These are phyloP conservation scores for Arvicanthis niloticus DNA, from an alignment of 2,113 vertebrate species.

Conservation along the genomic window DNA sequence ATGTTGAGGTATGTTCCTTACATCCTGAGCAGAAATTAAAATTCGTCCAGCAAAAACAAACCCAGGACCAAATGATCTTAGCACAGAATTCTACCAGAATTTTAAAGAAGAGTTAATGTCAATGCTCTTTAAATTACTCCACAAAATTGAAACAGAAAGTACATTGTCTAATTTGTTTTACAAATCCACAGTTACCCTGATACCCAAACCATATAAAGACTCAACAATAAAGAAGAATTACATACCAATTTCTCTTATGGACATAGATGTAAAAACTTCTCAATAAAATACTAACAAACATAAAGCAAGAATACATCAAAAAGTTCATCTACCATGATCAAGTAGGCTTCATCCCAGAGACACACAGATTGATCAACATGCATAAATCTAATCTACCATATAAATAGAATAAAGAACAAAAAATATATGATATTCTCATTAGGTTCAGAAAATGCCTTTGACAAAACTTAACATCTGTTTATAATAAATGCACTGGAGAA, in stretches of 20 bases:
- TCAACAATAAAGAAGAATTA: neutral
- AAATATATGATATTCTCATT: neutral
- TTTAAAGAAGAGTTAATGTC: neutral
- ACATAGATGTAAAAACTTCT: neutral
- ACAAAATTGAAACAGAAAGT: neutral
- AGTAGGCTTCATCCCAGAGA: neutral
- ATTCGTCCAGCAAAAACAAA: neutral
- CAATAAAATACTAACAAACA: neutral
- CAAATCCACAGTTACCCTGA: neutral
- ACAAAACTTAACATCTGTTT: neutral
- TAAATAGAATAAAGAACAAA: neutral
- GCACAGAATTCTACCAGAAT: neutral
- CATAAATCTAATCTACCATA: neutral
- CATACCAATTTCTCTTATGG: neutral
- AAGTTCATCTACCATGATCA: neutral
- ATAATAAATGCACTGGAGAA: neutral
- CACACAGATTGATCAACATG: neutral
- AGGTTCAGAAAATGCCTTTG: neutral
- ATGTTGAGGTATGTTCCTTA: neutral
- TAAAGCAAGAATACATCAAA: neutral
- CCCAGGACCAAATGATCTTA: neutral
- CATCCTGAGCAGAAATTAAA: neutral
- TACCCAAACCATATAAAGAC: neutral
- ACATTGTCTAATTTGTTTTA: neutral
- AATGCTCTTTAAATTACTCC: neutral